Evolutionary conservation across 2,113 vertebrate genomes (phyloP).

Genomic region (Solea senegalensis): DNA sequence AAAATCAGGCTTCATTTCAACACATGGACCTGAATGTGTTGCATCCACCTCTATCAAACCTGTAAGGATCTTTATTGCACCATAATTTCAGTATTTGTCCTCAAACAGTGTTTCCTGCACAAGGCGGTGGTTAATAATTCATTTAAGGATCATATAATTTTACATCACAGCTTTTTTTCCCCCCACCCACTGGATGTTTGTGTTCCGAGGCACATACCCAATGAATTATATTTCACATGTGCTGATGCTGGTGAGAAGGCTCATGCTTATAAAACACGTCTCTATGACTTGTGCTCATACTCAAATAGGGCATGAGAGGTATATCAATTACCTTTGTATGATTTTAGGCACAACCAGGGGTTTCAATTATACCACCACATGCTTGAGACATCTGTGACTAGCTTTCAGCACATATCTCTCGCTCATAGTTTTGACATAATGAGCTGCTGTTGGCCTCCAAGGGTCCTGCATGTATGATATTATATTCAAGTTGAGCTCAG

Average conservation of each 20-base stretch:
- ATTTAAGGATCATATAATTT: slow-evolving; percentile 13
- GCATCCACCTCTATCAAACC: slow-evolving; percentile 1
- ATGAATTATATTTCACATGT: slow-evolving; percentile 6
- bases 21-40: slow-evolving; percentile 3
- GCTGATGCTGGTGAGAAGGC: not conserved
- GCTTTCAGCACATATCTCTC: slow-evolving; percentile 32
- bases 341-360: slow-evolving; percentile 5
- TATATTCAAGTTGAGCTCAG: slow-evolving; percentile 69
- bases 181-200: not conserved
- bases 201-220: not conserved
- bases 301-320: slow-evolving; percentile 1
- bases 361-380: slow-evolving; percentile 46
- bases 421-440: slow-evolving; percentile 61
- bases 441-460: slow-evolving; percentile 54
- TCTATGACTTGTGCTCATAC: not conserved
- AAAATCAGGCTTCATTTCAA: too few relatives aligned
- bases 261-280: not conserved
- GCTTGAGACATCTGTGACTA: slow-evolving; percentile 53
- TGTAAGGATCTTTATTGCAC: slow-evolving; percentile 5
- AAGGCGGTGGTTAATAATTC: slow-evolving; percentile 16
- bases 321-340: not conserved
- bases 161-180: not conserved
- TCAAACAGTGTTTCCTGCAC: not conserved
- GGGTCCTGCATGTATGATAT: slow-evolving; percentile 55
- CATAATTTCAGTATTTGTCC: slow-evolving; percentile 2